These are phyloP conservation scores for Cancer borealis DNA, from an alignment of 2,888 invertebrate species.

Conservation along the genomic window DNA sequence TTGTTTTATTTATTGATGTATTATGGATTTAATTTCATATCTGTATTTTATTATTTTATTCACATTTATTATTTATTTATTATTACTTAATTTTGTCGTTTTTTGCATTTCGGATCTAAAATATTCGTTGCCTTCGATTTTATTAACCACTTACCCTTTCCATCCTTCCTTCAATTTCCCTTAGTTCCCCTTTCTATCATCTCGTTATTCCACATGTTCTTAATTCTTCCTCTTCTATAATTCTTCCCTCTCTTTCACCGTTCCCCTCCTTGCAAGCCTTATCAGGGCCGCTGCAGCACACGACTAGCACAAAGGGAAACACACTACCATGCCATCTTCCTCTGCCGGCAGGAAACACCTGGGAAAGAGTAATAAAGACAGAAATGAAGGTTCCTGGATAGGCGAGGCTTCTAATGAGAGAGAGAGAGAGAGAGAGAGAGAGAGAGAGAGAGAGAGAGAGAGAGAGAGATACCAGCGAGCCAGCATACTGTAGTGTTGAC, in stretches of 20 bases:
- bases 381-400: slow-evolving; percentile 8
- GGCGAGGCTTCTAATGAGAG: slow-evolving; percentile 45
- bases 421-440: slow-evolving; percentile 44
- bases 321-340: not conserved
- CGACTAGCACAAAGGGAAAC: slow-evolving; percentile 1
- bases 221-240: slow-evolving; percentile 15
- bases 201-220: not conserved
- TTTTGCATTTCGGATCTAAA: not conserved
- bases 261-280: slow-evolving; percentile 9
- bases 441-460: slow-evolving; percentile 38
- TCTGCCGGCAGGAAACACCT: not conserved
- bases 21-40: no score
- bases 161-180: not conserved
- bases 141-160: not conserved
- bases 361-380: slow-evolving; percentile 44
- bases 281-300: not conserved
- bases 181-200: not conserved
- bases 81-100: not conserved
- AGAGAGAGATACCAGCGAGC: no score
- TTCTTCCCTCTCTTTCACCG: slow-evolving; percentile 34
- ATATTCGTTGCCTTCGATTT: not conserved
- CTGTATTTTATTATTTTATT: not conserved
- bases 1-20: no score
- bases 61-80: not conserved
- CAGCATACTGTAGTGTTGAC: not conserved